Evolutionary conservation across 2,888 invertebrate species (phyloP).

Genomic region (Hydriomena furcata): DNA sequence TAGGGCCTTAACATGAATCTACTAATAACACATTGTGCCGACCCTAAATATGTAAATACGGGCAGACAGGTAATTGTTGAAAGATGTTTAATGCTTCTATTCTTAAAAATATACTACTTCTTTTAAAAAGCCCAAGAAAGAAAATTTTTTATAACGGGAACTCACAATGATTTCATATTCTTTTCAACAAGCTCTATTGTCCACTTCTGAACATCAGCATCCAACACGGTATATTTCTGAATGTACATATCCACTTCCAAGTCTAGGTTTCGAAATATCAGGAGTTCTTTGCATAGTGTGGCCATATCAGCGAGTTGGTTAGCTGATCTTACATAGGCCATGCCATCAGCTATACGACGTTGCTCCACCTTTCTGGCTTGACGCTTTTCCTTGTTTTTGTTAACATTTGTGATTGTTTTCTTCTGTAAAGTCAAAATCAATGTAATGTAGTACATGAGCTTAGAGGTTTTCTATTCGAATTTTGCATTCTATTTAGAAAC

Average conservation of each 20-base stretch:
- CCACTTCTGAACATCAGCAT: slow-evolving; percentile 85
- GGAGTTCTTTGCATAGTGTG: slow-evolving; percentile 83
- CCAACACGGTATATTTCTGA: slow-evolving; percentile 81
- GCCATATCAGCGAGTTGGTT: slow-evolving; percentile 85
- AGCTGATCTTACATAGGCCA: slow-evolving; percentile 84
- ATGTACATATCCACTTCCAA: slow-evolving; percentile 84
- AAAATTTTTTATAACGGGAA: slow-evolving; percentile 17
- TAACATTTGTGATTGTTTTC: slow-evolving; percentile 65
- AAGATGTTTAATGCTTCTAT: too few relatives aligned
- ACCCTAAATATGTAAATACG: too few relatives aligned
- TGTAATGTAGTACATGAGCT: too few relatives aligned
- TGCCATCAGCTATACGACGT: slow-evolving; percentile 83
- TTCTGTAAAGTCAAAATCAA: slow-evolving; percentile 68
- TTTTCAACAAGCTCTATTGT: slow-evolving; percentile 89
- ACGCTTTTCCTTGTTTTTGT: slow-evolving; percentile 85
- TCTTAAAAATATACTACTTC: too few relatives aligned
- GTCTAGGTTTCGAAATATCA: slow-evolving; percentile 85
- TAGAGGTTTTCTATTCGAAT: not conserved
- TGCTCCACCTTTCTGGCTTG: slow-evolving; percentile 85
- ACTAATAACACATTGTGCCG: too few relatives aligned
- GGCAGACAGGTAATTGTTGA: too few relatives aligned
- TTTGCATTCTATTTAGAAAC: too few relatives aligned
- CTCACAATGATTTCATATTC: slow-evolving; percentile 91
- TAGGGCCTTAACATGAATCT: too few relatives aligned
- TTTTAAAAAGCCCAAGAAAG: too few relatives aligned